Base-by-base conservation (phyloP, 2,797 vertebrate species). In the Tapera naevia region DNA sequence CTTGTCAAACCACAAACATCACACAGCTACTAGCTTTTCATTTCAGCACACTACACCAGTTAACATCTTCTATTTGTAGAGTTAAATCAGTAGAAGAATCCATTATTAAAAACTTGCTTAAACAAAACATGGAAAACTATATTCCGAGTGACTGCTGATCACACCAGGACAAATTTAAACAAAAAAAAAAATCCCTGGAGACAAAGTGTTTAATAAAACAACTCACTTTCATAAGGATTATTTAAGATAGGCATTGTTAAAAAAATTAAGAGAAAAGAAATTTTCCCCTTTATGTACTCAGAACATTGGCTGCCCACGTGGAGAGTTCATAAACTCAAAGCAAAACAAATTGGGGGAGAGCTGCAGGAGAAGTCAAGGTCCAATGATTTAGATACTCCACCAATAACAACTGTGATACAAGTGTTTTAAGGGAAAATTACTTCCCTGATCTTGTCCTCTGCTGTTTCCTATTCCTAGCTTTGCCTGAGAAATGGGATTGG, bases 401-500 rank as follows among this genome's bases (percentile, higher is more conserved):
- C 14, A 37, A 8, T 37, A 79, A 62, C 23, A 79, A 30, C 23
- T 35, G 8, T 2, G 3, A 61, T 28, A 43, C 4, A 71, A n/a
- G 3, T 50, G 11, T 22, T 87, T 39, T 14, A 71, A 3, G 74
- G 11, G 17, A 32, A 78, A 85, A 46, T 11, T 80, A 13, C 45
- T 80, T 19, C 32, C 11, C 43, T 39, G 4, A 7, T 61, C 57
- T 82, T 30, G 13, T 16, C 14, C 19, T 66, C 43, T 64, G 46
- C 56, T 50, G 23, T 23, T 91, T 28, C 27, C 56, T 32, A 10
- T 24, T 65, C 39, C 37, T n/a, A 35, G 7, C 11, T 66, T 70
- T 37, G 14, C 16, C 48, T 58, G 13, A 14, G 17, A 64, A 22
- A 33, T 0, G 1, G 32, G 10, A 60, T 0, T 72, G 10, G 19